These are phyloP conservation scores for Leptopilina drosophilae DNA, from an alignment of 2,888 invertebrate genomes.

Conservation along the genomic window DNA sequence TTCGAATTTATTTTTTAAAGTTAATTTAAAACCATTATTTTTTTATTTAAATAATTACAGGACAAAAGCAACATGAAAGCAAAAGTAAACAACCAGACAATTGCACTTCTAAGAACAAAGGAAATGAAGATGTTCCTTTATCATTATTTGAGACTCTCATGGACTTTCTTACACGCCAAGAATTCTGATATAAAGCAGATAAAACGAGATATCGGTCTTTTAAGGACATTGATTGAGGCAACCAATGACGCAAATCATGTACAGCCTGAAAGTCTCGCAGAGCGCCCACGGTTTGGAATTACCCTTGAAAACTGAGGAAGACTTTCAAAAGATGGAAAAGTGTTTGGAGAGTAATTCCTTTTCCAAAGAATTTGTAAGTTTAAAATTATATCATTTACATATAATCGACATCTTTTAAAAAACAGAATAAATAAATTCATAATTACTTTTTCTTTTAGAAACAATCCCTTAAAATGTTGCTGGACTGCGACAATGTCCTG, in stretches of 20 bases:
- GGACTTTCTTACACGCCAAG: no score
- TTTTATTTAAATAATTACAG: no score
- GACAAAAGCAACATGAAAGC: no score
- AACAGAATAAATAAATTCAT: neutral
- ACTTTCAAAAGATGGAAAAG: neutral
- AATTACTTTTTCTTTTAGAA: conserved; percentile 20
- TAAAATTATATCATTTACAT: neutral
- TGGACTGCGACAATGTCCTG: neutral
- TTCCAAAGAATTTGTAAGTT: neutral
- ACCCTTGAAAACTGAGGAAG: neutral
- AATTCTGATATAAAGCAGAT: no score
- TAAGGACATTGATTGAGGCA: neutral
- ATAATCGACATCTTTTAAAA: neutral
- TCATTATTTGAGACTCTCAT: neutral
- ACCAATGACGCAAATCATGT: neutral
- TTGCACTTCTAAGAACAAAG: neutral
- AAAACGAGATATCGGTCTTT: neutral
- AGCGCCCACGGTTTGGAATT: neutral
- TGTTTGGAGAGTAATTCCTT: neutral
- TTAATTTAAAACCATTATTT: no score
- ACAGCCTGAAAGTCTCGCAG: neutral
- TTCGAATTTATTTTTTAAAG: no score
- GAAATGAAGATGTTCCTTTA: neutral
- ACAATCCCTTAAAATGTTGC: neutral
- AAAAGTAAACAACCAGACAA: no score